A percentile compares a stretch with the other conserved stretches of the same genome.
These are phyloP conservation scores for Characodon lateralis DNA, from an alignment of 2,797 vertebrate species.

Conservation along the genomic window DNA sequence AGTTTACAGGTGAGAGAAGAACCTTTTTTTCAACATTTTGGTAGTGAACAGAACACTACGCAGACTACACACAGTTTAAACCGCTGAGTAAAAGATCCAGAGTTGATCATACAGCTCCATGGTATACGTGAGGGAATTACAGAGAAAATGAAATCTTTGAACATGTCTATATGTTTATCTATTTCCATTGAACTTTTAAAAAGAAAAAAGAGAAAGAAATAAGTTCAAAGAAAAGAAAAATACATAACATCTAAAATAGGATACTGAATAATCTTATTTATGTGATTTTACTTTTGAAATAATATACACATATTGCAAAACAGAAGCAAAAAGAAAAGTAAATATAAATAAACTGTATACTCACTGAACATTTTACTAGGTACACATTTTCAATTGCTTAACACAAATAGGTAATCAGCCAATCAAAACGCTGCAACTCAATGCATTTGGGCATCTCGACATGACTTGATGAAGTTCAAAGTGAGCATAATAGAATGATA, in stretches of 20 bases:
- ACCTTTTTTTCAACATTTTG: not conserved
- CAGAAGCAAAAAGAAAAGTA: not conserved
- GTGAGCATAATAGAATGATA: not conserved
- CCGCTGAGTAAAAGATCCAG: not conserved
- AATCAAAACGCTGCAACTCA: not conserved
- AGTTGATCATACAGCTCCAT: not conserved
- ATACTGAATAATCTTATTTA: not conserved
- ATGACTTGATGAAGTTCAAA: not conserved
- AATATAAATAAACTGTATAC: not conserved
- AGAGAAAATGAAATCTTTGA: no score
- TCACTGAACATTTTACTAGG: not conserved
- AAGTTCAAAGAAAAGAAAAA: no score
- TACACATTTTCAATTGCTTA: not conserved
- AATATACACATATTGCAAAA: not conserved
- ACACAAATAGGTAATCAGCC: not conserved
- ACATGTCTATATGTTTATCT: no score
- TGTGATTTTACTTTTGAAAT: not conserved
- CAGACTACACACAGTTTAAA: not conserved
- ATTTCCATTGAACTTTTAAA: no score
- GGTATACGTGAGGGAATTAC: not conserved
- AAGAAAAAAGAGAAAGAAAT: no score
- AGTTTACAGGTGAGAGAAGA: not conserved
- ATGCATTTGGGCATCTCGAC: not conserved
- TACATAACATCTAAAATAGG: no score
- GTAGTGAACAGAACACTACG: not conserved